Percentiles rank a stretch among this genome's conserved stretches.
Conservation (phyloP, 2,113 vertebrate genomes). For the Opisthocomus hoazin region DNA sequence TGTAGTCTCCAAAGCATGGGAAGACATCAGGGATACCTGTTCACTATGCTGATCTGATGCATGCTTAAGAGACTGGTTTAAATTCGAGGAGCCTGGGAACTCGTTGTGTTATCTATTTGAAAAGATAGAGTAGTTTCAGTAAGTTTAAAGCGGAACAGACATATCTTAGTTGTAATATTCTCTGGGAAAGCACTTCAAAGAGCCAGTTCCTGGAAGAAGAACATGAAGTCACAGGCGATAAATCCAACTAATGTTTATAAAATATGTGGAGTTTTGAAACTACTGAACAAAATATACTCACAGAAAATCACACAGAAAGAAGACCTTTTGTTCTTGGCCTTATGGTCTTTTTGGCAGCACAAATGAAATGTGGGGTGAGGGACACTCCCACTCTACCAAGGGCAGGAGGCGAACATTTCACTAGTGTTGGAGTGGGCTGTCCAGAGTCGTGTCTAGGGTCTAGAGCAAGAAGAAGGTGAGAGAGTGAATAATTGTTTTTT, state of each 20-base stretch:
- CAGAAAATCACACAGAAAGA: neutral
- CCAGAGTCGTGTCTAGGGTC: neutral
- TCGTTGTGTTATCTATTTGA: neutral
- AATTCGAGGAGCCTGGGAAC: neutral
- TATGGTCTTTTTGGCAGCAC: neutral
- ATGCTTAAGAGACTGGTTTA: neutral
- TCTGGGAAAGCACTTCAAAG: conserved; percentile 39
- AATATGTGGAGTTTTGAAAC: conserved; percentile 6
- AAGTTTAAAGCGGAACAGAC: neutral
- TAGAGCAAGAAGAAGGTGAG: neutral
- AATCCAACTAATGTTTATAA: conserved; percentile 31
- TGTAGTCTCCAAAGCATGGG: neutral
- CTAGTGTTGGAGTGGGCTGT: neutral
- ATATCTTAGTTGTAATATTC: neutral
- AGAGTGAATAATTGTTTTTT: neutral
- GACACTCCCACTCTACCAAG: neutral
- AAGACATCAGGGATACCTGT: neutral
- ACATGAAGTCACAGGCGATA: neutral
- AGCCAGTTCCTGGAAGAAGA: conserved; percentile 38
- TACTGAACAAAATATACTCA: neutral
- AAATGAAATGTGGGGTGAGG: neutral
- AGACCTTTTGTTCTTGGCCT: conserved; percentile 31
- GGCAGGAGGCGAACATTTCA: neutral
- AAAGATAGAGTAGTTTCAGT: neutral
- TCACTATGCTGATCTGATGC: neutral